A percentile compares a stretch with the other conserved stretches of the same genome.
Conservation (phyloP, 30 jellyfish, hydroid and myxozoan genomes). For the Aurelia sp. region DNA sequence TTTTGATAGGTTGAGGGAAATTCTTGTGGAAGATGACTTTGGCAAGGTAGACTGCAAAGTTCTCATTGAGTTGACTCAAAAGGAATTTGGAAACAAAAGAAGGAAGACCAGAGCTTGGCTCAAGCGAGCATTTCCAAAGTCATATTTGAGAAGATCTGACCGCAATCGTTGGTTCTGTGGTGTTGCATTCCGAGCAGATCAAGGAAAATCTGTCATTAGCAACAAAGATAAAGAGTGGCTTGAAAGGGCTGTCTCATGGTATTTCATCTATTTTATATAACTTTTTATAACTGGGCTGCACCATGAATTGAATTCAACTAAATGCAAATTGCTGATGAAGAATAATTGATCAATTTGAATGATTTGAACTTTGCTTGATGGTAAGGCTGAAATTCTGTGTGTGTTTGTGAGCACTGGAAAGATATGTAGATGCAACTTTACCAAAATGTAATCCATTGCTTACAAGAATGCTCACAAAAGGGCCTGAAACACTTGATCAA, state of each 20-base stretch:
- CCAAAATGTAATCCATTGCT: too few relatives aligned
- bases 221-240: constrained; percentile 72
- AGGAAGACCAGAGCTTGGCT: constrained; percentile 64
- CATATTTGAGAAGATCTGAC: constrained; percentile 82
- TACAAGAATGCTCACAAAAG: too few relatives aligned
- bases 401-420: too few relatives aligned
- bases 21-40: constrained; percentile 72
- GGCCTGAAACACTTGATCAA: too few relatives aligned
- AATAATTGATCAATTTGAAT: too few relatives aligned
- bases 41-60: constrained; percentile 71
- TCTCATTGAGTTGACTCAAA: constrained; percentile 52
- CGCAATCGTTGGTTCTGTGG: constrained; percentile 93
- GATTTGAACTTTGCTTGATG: too few relatives aligned
- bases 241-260: constrained; percentile 75
- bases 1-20: constrained; percentile 49
- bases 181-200: constrained; percentile 61
- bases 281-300: too few relatives aligned
- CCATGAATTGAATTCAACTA: too few relatives aligned
- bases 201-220: constrained; percentile 54
- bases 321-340: too few relatives aligned
- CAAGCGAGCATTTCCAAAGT: constrained; percentile 76
- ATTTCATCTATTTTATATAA: background rate
- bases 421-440: too few relatives aligned
- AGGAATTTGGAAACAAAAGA: constrained; percentile 67
- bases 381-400: too few relatives aligned